Percentiles rank a stretch among this genome's conserved stretches.
phyloP scores from a whole-genome alignment of 2,888 invertebrate genomes.

The Mesoligia furuncula region DNA sequence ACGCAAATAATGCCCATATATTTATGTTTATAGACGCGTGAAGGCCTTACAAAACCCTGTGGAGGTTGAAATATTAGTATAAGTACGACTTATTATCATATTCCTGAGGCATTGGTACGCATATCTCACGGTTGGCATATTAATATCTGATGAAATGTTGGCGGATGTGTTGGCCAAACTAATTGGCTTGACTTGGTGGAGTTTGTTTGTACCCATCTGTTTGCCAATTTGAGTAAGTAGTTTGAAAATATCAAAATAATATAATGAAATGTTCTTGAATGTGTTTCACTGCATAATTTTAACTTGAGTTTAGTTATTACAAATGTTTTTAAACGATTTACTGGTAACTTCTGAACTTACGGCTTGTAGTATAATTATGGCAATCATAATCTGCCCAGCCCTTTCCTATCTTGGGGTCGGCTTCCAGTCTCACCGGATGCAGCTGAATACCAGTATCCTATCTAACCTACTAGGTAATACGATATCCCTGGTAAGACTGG shows the following conservation, averaged over 20 bases:
- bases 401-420: background rate
- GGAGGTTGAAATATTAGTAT: constrained; percentile 62
- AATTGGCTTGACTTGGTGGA: constrained; percentile 20
- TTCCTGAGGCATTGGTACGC: constrained; percentile 51
- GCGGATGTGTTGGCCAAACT: constrained; percentile 44
- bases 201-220: constrained; percentile 12
- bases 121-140: constrained; percentile 53
- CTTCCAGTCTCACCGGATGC: background rate
- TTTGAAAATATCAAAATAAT: constrained; percentile 17
- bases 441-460: background rate
- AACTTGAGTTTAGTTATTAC: background rate
- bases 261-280: background rate
- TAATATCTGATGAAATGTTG: constrained; percentile 61
- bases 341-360: too few relatives aligned
- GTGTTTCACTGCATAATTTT: background rate
- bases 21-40: constrained; percentile 39
- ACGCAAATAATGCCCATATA: constrained; percentile 46
- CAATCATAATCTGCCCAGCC: background rate
- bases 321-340: background rate
- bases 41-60: constrained; percentile 49
- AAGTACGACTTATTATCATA: constrained; percentile 54
- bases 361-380: too few relatives aligned
- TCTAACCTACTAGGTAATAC: background rate
- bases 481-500: background rate
- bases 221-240: constrained; percentile 5